A percentile compares a stretch with the other conserved stretches of the same genome.
These are phyloP conservation scores for Poeciliopsis presidionis DNA, from an alignment of 2,797 vertebrate genomes.

Conservation along the genomic window DNA sequence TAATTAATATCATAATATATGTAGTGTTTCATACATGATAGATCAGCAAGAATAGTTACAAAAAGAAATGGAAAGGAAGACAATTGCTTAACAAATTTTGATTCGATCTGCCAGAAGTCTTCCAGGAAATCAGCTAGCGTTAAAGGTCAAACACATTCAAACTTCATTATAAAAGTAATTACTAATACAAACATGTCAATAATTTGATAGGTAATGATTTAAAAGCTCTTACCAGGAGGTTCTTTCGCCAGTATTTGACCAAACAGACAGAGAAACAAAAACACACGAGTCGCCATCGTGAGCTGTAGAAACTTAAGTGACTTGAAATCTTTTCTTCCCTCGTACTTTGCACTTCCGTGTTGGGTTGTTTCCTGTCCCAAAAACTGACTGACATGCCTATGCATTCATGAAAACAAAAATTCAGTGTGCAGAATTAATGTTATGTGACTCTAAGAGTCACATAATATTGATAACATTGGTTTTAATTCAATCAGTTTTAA, in stretches of 20 bases:
- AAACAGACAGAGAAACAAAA: constrained; percentile 54
- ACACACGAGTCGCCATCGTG: constrained; percentile 31
- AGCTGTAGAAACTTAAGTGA: background rate
- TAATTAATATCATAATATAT: background rate
- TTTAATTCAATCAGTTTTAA: background rate
- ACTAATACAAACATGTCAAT: background rate
- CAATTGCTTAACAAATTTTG: background rate
- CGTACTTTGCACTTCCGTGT: background rate
- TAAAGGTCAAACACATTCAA: background rate
- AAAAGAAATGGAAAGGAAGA: background rate
- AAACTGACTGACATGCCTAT: background rate
- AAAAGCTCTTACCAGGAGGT: constrained; percentile 54
- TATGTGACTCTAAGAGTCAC: background rate
- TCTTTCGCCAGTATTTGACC: constrained; percentile 34
- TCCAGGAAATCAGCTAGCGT: background rate
- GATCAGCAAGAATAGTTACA: background rate
- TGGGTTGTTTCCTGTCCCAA: background rate
- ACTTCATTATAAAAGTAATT: background rate
- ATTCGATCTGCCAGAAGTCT: background rate
- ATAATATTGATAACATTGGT: too few relatives aligned
- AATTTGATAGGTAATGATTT: background rate
- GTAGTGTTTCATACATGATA: background rate
- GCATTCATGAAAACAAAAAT: background rate
- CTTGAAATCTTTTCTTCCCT: background rate
- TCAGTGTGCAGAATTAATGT: background rate